Base-by-base conservation (phyloP, 2,797 vertebrate genomes). In the Platalea minor region DNA sequence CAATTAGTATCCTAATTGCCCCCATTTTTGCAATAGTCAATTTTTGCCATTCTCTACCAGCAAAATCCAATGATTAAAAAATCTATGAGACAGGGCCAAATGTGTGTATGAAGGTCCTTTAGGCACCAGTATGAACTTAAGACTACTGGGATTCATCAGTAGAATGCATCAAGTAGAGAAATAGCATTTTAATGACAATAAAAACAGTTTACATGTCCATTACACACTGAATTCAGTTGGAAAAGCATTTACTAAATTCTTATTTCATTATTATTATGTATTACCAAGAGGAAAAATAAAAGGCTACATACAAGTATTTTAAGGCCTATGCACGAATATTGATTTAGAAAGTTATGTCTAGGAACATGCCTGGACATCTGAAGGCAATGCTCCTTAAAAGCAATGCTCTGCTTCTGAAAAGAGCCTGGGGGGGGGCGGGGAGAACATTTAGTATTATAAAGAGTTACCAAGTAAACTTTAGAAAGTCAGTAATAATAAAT, bases 391-490 rank as follows among this genome's bases (percentile, higher is more conserved):
- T 80, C 6, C 19, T 89, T 70, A 46, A 68, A 67, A 90, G 0
- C 4, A 72, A 11, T 46, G 2, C 8, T 29, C 10, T 80, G 6
- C 13, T 68, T 59, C 17, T n/a, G 5, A 7, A 26, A 25, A 68
- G 68, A 39, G 0, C 6, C 13, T 13, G 39, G 39, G 39, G 39
- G 39, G 39, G 39, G 39, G 39, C 12, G 39, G 39, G 39, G 39
- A 14, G 41, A 41, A 41, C 41, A 73, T 48, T 33, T 73, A 33
- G 1, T 26, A 41, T 64, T 35, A 28, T 9, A 63, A 29, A 11
- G 0, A 2, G 5, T 11, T 48, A 39, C 7, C 1, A 13, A 50
- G 9, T 0, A n/a, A 68, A n/a, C 3, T 37, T 28, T 21, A 53
- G 23, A 53, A 53, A 74, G 4, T 26, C 33, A 45, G 13, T 39